Conservation (phyloP, 2,113 vertebrate species). For the Mormoops blainvillei region DNA sequence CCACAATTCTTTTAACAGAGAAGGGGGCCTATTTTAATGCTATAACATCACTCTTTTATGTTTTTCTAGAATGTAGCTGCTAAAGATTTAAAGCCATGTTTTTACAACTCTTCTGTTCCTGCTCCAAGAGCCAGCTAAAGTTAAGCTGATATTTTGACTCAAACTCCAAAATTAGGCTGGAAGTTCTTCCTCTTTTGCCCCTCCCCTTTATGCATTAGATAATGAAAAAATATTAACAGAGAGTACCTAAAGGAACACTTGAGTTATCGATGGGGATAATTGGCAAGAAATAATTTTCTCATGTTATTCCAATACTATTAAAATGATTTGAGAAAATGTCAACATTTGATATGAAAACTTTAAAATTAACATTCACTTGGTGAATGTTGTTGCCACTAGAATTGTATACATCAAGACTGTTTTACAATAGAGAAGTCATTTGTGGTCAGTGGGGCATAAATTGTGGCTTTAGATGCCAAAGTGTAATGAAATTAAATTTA, state of each 20-base stretch:
- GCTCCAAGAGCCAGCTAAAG: not conserved
- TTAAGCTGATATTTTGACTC: not conserved
- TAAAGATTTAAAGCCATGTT: conserved; percentile 5
- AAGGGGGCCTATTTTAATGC: not conserved
- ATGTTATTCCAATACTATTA: not conserved
- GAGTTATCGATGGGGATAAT: not conserved
- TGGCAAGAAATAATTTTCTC: not conserved
- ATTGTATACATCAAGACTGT: conserved; percentile 12
- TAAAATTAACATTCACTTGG: conserved; percentile 6
- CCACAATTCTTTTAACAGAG: not conserved
- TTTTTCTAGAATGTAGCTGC: not conserved
- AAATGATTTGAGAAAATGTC: conserved; percentile 30
- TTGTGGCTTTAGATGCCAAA: conserved; percentile 51
- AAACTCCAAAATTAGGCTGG: not conserved
- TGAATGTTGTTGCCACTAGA: not conserved
- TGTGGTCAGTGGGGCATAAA: conserved; percentile 42
- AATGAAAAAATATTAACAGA: not conserved
- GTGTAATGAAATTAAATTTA: conserved; percentile 72
- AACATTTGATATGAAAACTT: not conserved
- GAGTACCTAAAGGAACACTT: not conserved
- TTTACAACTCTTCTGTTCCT: not conserved
- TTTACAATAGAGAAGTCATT: conserved; percentile 51
- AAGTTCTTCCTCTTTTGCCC: not conserved
- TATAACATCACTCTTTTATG: not conserved
- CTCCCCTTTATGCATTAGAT: not conserved